These are phyloP conservation scores for Chouioia cunea DNA, from an alignment of 2,888 invertebrate genomes.

Conservation along the genomic window DNA sequence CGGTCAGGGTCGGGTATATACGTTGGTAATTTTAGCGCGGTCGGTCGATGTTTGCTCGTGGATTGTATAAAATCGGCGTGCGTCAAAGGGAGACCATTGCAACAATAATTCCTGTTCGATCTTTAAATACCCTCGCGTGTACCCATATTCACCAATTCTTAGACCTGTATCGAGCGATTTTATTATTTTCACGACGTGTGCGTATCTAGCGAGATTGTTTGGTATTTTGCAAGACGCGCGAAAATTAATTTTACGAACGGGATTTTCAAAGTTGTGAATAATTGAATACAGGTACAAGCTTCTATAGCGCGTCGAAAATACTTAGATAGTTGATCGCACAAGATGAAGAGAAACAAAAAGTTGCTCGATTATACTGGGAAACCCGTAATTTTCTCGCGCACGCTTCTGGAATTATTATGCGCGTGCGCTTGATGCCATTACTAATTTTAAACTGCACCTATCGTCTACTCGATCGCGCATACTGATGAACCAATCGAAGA, in stretches of 20 bases:
- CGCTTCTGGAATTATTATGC: constrained; percentile 13
- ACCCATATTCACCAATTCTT: constrained; percentile 14
- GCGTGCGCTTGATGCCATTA: constrained; percentile 18
- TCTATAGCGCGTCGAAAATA: constrained; percentile 3
- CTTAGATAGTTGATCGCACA: constrained; percentile 2
- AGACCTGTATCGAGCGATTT: constrained; percentile 6
- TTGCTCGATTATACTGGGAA: constrained; percentile 28
- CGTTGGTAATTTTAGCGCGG: constrained; percentile 36
- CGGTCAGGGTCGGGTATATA: constrained; percentile 27
- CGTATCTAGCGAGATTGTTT: background rate
- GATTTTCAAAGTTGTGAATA: constrained; percentile 8
- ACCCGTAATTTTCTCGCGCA: constrained; percentile 4
- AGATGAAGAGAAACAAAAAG: constrained; percentile 1
- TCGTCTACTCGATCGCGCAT: constrained; percentile 3
- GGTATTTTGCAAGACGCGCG: too few relatives aligned
- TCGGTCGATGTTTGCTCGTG: background rate
- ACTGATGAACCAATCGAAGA: background rate
- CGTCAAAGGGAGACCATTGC: constrained; percentile 6
- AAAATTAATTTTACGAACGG: background rate
- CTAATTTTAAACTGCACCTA: constrained; percentile 11
- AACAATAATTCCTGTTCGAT: constrained; percentile 16
- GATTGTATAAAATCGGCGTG: constrained; percentile 4
- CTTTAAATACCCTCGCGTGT: background rate
- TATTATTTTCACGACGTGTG: background rate
- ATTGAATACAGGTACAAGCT: background rate